Conservation (phyloP, 2,797 vertebrate genomes). For the Alcedo atthis region DNA sequence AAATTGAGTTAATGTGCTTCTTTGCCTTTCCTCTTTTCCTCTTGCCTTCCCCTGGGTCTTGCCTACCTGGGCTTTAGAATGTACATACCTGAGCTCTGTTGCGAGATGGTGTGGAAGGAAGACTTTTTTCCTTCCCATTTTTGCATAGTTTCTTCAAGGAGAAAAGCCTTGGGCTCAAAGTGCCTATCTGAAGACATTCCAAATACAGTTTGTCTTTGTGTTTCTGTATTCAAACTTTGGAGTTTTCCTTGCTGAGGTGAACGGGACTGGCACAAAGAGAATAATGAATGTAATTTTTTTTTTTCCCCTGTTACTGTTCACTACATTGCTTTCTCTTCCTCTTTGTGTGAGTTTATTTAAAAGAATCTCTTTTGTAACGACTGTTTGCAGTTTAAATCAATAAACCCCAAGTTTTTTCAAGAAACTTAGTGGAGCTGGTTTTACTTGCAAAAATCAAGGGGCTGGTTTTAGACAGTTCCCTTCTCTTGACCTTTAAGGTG, state of each 20-base stretch:
- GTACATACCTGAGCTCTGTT: constrained; percentile 78
- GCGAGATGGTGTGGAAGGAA: constrained; percentile 74
- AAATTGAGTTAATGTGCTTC: constrained; percentile 88
- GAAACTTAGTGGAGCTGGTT: constrained; percentile 73
- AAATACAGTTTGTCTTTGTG: constrained; percentile 85
- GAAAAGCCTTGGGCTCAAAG: constrained; percentile 81
- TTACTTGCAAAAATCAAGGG: constrained; percentile 51
- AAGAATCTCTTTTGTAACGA: constrained; percentile 93
- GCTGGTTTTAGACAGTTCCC: neutral
- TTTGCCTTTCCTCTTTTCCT: constrained; percentile 60
- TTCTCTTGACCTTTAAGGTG: neutral
- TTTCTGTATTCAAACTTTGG: constrained; percentile 85
- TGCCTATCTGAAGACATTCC: constrained; percentile 97
- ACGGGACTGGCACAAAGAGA: constrained; percentile 92
- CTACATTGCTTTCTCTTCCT: constrained; percentile 89
- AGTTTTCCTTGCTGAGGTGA: constrained; percentile 86
- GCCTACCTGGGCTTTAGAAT: constrained; percentile 81
- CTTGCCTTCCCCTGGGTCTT: constrained; percentile 68
- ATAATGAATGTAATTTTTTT: constrained; percentile 95
- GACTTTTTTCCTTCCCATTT: constrained; percentile 53
- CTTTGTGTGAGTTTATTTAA: constrained; percentile 95
- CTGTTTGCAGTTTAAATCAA: constrained; percentile 99
- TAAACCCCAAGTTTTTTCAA: constrained; percentile 91
- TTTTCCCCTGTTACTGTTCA: constrained; percentile 81
- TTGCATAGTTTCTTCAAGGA: constrained; percentile 80